phyloP scores from a whole-genome alignment of 2,888 invertebrate genomes.

The Syrphus vitripennis region DNA sequence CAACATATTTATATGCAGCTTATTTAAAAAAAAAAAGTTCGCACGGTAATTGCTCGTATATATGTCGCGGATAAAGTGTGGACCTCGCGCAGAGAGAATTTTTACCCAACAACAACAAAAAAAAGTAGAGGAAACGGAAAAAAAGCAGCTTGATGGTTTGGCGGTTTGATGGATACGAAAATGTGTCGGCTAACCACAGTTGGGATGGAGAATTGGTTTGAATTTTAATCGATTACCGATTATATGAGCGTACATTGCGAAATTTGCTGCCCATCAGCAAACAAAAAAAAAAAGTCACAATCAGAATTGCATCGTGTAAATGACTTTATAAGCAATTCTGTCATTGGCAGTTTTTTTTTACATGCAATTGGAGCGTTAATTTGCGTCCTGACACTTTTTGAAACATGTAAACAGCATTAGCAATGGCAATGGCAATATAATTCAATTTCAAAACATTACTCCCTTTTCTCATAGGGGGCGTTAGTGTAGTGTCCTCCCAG shows the following conservation, averaged over 20 bases:
- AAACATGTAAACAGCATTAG: not conserved
- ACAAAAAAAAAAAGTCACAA: not conserved
- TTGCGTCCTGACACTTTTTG: not conserved
- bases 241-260: too few species aligned
- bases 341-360: not conserved
- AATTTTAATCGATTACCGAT: conserved; percentile 64
- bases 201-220: conserved; percentile 55
- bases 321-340: not conserved
- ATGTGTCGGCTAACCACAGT: conserved; percentile 57
- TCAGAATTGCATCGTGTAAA: not conserved
- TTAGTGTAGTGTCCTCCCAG: not conserved
- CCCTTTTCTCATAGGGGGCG: not conserved
- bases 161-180: conserved; percentile 62
- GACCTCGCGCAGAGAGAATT: too few species aligned
- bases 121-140: not conserved
- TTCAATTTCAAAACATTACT: not conserved
- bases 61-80: not conserved
- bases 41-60: conserved; percentile 56
- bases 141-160: conserved; percentile 54
- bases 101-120: too few species aligned
- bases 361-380: not conserved
- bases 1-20: too few species aligned
- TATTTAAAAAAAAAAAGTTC: conserved; percentile 43
- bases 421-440: not conserved
- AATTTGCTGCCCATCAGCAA: not conserved